phyloP scores from a whole-genome alignment of 2,888 invertebrate species.

The Caenorhabditis sp. region DNA sequence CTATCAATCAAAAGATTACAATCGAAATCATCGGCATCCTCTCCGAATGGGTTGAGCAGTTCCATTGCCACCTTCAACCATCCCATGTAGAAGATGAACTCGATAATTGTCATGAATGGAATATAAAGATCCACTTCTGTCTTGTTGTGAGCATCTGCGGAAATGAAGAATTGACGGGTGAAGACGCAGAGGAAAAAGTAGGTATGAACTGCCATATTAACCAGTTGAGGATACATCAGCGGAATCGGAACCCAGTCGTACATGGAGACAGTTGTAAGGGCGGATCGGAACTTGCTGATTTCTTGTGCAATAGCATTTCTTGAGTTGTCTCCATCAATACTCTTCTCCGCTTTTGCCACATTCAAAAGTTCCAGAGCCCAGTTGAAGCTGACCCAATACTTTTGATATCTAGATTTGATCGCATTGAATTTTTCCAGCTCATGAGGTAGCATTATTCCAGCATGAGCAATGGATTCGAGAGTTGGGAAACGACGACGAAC shows the following conservation, averaged over 20 bases:
- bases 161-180: slow-evolving; percentile 72
- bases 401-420: slow-evolving; percentile 69
- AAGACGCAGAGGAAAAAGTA: slow-evolving; percentile 79
- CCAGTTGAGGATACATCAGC: slow-evolving; percentile 78
- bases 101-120: slow-evolving; percentile 66
- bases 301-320: slow-evolving; percentile 68
- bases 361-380: slow-evolving; percentile 76
- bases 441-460: slow-evolving; percentile 63
- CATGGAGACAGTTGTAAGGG: slow-evolving; percentile 68
- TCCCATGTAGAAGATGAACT: slow-evolving; percentile 71
- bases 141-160: slow-evolving; percentile 61
- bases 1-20: slow-evolving; percentile 70
- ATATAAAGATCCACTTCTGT: slow-evolving; percentile 65
- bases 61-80: slow-evolving; percentile 73
- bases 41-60: slow-evolving; percentile 71
- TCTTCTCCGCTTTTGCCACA: slow-evolving; percentile 66
- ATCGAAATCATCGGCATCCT: slow-evolving; percentile 72
- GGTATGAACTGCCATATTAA: slow-evolving; percentile 78
- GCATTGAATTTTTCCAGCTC: slow-evolving; percentile 63
- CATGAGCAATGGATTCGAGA: slow-evolving; percentile 64
- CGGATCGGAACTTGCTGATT: slow-evolving; percentile 66
- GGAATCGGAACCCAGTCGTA: slow-evolving; percentile 78
- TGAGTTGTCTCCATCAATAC: slow-evolving; percentile 65
- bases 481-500: slow-evolving; percentile 71
- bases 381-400: slow-evolving; percentile 80